Percentiles rank a stretch among this genome's conserved stretches.
These are phyloP conservation scores for Rotaria macrura DNA, from an alignment of 2,888 invertebrate genomes.

Conservation along the genomic window DNA sequence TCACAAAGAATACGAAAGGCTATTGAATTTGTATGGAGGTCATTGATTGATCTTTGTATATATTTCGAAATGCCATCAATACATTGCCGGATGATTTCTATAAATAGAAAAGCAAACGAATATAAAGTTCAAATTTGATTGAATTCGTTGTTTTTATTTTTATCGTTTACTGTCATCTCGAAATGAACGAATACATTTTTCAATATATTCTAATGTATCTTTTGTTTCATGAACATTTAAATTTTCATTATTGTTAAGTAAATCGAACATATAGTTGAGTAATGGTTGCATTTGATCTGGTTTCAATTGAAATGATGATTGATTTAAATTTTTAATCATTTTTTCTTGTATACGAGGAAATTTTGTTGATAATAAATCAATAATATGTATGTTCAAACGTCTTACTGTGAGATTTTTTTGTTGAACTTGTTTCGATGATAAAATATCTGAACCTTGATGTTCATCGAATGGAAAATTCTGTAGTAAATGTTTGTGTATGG, in stretches of 20 bases:
- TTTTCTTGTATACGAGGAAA: constrained; percentile 5
- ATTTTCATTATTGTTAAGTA: not conserved
- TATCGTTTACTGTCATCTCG: constrained; percentile 13
- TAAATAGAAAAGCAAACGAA: not conserved
- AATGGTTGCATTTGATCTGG: not conserved
- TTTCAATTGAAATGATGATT: not conserved
- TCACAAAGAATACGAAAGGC: constrained; percentile 17
- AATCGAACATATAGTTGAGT: constrained; percentile 8
- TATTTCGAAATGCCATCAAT: not conserved
- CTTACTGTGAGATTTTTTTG: not conserved
- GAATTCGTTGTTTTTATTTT: not conserved
- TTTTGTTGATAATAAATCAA: constrained; percentile 13
- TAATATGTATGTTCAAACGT: constrained; percentile 16
- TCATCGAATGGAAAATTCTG: constrained; percentile 19
- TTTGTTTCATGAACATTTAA: not conserved
- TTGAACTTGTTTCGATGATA: not conserved
- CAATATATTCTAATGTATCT: constrained; percentile 3
- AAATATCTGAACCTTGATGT: not conserved
- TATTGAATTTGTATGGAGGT: not conserved
- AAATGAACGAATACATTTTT: constrained; percentile 9
- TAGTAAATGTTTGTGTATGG: not conserved
- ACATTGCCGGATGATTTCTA: not conserved
- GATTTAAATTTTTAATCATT: not conserved
- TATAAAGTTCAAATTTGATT: too few relatives aligned
- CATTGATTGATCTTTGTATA: not conserved